Evolutionary conservation across 1,140 invertebrate species (phyloP).

Genomic region (Trichomalopsis sarcophagae): DNA sequence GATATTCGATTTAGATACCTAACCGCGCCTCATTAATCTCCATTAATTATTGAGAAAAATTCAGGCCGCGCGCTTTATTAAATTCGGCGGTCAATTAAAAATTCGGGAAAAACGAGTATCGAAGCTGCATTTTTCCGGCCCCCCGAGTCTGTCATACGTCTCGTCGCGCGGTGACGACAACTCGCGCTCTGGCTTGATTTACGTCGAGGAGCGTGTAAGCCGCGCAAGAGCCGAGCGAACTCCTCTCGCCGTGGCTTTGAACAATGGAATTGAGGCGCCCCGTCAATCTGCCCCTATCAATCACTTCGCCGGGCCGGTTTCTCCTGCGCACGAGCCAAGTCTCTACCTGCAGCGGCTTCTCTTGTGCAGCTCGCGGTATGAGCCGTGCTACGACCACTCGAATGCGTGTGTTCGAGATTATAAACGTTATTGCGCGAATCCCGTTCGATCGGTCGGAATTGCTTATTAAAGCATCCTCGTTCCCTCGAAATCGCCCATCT

Average conservation of each 20-base stretch:
- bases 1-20: slow-evolving; percentile 51
- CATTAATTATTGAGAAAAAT: slow-evolving; percentile 46
- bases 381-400: not conserved
- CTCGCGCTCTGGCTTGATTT: slow-evolving; percentile 43
- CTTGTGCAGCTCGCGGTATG: not conserved
- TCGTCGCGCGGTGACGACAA: not conserved
- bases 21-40: slow-evolving; percentile 47
- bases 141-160: not conserved
- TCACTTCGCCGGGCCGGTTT: slow-evolving; percentile 62
- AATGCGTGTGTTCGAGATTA: too few species aligned
- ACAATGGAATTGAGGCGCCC: slow-evolving; percentile 73
- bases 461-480: not conserved
- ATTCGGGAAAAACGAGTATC: not conserved
- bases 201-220: slow-evolving; percentile 1
- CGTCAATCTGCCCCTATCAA: slow-evolving; percentile 73
- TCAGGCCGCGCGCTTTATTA: not conserved
- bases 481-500: slow-evolving; percentile 9
- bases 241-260: slow-evolving; percentile 59
- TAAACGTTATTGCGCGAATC: too few species aligned
- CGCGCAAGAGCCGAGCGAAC: not conserved
- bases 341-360: not conserved
- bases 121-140: not conserved
- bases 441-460: too few species aligned
- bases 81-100: slow-evolving; percentile 21
- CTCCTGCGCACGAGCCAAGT: slow-evolving; percentile 48